A percentile compares a stretch with the other conserved stretches of the same genome.
Conservation (phyloP, 2,797 vertebrate genomes). For the Oreochromis mossambicus region DNA sequence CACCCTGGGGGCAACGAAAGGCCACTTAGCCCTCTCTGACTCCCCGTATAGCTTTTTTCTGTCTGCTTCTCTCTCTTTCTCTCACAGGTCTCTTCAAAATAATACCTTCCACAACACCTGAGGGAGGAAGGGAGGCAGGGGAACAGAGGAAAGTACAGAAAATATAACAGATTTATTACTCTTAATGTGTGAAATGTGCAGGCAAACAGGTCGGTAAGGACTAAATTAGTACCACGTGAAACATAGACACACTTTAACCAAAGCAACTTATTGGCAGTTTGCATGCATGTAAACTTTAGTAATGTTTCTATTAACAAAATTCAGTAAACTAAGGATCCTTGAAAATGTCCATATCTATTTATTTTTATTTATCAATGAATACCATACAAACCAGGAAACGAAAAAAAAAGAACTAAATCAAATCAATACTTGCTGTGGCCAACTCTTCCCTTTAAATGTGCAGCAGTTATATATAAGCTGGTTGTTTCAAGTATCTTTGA, state of each 20-base stretch:
- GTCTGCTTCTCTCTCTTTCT: not conserved
- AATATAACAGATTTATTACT: not conserved
- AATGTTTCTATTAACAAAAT: not conserved
- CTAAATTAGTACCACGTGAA: not conserved
- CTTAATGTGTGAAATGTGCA: not conserved
- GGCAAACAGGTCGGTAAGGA: not conserved
- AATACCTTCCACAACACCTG: slow-evolving; percentile 77
- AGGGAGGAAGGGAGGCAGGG: not conserved
- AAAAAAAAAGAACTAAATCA: accelerated
- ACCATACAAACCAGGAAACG: not conserved
- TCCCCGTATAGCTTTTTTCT: slow-evolving; percentile 15
- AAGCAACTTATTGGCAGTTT: not conserved
- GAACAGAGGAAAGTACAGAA: not conserved
- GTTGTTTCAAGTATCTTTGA: not conserved
- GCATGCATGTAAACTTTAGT: accelerated
- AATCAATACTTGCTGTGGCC: not conserved
- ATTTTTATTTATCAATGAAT: not conserved
- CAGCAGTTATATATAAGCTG: not conserved
- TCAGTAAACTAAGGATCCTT: accelerated
- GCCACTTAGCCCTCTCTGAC: slow-evolving; percentile 60
- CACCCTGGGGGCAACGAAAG: slow-evolving; percentile 78
- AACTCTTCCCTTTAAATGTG: not conserved
- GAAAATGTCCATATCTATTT: not conserved
- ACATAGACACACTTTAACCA: not conserved
- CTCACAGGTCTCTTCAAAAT: slow-evolving; percentile 77